Conservation (phyloP, 2,797 vertebrate genomes). For the Pelochelys cantorii region DNA sequence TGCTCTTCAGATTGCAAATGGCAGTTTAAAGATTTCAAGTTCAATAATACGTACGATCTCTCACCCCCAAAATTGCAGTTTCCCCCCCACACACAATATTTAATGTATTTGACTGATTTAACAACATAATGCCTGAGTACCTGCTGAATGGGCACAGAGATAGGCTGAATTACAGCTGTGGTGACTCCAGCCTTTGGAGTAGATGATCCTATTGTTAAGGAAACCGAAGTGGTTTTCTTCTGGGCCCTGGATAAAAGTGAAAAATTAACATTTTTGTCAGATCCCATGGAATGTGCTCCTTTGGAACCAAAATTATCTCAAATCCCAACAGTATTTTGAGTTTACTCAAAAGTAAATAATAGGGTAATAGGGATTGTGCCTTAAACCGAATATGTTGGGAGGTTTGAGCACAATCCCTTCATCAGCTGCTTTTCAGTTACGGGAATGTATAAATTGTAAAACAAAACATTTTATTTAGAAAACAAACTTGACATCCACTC, state of each 20-base stretch:
- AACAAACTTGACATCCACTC: not conserved
- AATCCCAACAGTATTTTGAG: not conserved
- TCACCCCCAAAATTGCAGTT: not conserved
- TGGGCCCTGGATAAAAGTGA: constrained; percentile 84
- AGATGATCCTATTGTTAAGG: constrained; percentile 93
- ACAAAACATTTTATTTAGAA: not conserved
- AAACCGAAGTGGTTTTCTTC: constrained; percentile 96
- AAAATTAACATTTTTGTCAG: not conserved
- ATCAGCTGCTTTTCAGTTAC: not conserved
- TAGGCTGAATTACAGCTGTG: constrained; percentile 91
- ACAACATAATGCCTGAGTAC: constrained; percentile 75
- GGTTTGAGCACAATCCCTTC: not conserved
- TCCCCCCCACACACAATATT: not conserved
- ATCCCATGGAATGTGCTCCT: not conserved
- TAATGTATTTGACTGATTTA: not conserved
- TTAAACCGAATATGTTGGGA: not conserved
- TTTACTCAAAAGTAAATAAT: not conserved
- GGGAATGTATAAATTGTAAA: no score
- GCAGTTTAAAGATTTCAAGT: not conserved
- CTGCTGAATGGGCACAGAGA: constrained; percentile 89
- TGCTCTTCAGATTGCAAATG: not conserved
- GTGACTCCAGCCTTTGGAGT: constrained; percentile 90
- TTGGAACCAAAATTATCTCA: fast-evolving
- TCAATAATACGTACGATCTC: not conserved
- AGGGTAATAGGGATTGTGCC: no score